These are phyloP conservation scores for Climacteris rufus DNA, from an alignment of 2,113 vertebrate species.

Conservation along the genomic window DNA sequence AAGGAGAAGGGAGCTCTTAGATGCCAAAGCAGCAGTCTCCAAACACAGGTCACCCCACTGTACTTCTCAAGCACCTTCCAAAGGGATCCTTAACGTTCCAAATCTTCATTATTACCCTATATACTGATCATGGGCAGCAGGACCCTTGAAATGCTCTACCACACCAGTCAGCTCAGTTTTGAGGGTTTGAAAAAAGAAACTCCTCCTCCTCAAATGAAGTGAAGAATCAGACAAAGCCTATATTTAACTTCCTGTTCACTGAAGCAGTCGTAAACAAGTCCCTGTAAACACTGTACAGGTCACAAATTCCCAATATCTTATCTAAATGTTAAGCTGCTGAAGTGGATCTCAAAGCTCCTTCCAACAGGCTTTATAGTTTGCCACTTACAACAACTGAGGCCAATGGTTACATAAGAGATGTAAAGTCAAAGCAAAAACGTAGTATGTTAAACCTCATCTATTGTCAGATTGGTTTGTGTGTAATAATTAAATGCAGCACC, in stretches of 20 bases:
- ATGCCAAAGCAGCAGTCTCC: neutral
- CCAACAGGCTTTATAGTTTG: neutral
- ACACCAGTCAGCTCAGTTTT: neutral
- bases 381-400: neutral
- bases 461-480: neutral
- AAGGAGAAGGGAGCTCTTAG: neutral
- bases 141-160: neutral
- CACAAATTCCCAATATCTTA: neutral
- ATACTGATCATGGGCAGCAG: neutral
- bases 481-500: neutral
- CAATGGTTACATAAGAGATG: neutral
- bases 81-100: neutral
- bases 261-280: neutral
- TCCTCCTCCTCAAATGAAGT: neutral
- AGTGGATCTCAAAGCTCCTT: slow-evolving; percentile 25
- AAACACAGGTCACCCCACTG: neutral
- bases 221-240: neutral
- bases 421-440: neutral
- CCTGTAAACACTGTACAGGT: neutral
- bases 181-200: neutral
- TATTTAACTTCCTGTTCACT: slow-evolving; percentile 16
- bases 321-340: slow-evolving; percentile 36
- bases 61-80: neutral
- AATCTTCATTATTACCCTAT: neutral
- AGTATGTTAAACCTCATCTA: neutral